Evolutionary conservation across 2,113 vertebrate genomes (phyloP).

Genomic region (Chaenogobius annularis): DNA sequence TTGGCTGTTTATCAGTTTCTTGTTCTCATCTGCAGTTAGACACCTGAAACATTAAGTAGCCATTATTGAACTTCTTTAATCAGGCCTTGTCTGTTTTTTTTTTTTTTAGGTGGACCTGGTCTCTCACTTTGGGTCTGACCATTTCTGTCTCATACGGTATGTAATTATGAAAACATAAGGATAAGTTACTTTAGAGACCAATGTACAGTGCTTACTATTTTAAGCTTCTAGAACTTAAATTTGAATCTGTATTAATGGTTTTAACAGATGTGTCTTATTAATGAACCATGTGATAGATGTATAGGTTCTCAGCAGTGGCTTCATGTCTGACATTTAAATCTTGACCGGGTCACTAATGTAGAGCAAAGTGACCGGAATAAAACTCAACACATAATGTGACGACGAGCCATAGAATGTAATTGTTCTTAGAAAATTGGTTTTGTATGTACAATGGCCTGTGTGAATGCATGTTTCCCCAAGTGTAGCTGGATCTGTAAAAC

Average conservation of each 20-base stretch:
- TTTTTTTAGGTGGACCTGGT: constrained; percentile 89
- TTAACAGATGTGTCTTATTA: neutral
- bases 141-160: constrained; percentile 98
- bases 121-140: constrained; percentile 96
- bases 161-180: neutral
- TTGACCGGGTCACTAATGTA: neutral
- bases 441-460: neutral
- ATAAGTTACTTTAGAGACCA: neutral
- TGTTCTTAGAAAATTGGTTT: neutral
- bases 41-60: neutral
- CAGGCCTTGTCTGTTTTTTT: neutral
- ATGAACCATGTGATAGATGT: neutral
- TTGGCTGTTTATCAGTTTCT: neutral
- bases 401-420: neutral
- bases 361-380: neutral
- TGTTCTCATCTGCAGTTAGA: neutral
- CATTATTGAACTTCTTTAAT: neutral
- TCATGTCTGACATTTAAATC: constrained; percentile 5
- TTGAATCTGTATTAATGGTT: neutral
- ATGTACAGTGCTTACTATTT: neutral
- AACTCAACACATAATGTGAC: neutral
- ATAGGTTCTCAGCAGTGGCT: constrained; percentile 8
- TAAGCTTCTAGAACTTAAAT: neutral
- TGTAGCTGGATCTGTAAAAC: neutral
- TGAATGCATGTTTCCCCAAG: neutral